Percentiles rank a stretch among this genome's conserved stretches.
Evolutionary conservation across 2,888 invertebrate species (phyloP).

Genomic region (Tenthredo notha): DNA sequence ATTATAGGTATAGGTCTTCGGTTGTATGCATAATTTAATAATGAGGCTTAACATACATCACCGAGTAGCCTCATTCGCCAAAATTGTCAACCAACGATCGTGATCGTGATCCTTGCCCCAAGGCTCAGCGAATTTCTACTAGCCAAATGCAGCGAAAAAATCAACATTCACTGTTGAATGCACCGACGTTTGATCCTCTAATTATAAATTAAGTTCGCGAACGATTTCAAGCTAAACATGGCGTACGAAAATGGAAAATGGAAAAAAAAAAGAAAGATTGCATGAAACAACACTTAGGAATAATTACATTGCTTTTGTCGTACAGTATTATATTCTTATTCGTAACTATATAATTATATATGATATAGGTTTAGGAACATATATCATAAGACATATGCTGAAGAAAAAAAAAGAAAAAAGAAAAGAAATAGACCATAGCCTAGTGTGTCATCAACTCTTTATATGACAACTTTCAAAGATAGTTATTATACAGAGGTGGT

Average conservation of each 20-base stretch:
- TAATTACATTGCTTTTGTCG: not conserved
- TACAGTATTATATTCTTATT: not conserved
- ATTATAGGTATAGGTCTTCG: slow-evolving; percentile 1
- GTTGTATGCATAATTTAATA: slow-evolving; percentile 42
- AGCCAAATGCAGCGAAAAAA: slow-evolving; percentile 46
- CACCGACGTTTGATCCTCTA: not conserved
- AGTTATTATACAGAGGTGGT: slow-evolving; percentile 18
- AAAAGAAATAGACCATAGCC: slow-evolving; percentile 15
- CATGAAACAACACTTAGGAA: not conserved
- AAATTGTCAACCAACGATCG: slow-evolving; percentile 40
- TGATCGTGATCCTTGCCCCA: slow-evolving; percentile 8
- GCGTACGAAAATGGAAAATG: not conserved
- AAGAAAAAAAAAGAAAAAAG: not conserved
- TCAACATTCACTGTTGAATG: slow-evolving; percentile 37
- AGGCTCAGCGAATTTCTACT: slow-evolving; percentile 46
- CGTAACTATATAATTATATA: not conserved
- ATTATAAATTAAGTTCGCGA: not conserved
- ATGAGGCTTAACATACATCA: not conserved
- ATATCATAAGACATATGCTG: not conserved
- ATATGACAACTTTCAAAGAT: slow-evolving; percentile 26
- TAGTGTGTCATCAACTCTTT: not conserved
- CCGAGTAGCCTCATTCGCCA: slow-evolving; percentile 48
- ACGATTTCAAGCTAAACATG: slow-evolving; percentile 18
- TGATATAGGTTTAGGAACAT: not conserved
- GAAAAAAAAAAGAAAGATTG: not conserved